Evolutionary conservation across 1,140 invertebrate species (phyloP), one percentile per base, ranked within the genome.

Genomic region (Limonius californicus): DNA sequence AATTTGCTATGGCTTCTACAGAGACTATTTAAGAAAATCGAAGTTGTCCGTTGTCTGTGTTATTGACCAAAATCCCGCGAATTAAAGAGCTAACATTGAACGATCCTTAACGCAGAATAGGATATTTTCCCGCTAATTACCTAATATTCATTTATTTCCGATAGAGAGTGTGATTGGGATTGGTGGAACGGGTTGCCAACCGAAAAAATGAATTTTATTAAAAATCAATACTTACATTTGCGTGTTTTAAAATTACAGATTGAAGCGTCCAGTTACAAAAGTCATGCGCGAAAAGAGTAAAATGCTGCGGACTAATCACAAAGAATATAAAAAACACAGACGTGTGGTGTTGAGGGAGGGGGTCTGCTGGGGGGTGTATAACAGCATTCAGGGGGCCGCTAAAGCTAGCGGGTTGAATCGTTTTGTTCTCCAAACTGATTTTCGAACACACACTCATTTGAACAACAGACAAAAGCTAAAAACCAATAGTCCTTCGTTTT

Each of bases 191-290:
- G 57, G 72, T 72, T 74, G 68, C 72, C 70, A 74, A 72, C 72
- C 70, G 71, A 74, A 74, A 74, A 74, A 74, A 74, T 74, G 72
- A 74, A 74, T 74, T 74, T 74, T 74, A 74, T 74, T 74, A 74
- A 74, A 74, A 74, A 74, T 74, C 72, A 74, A 74, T 74, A 74
- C 72, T 53, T 63, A 74, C 71, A 74, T 69, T 74, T 71, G 72
- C 71, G 71, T 72, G 72, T 74, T 74, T 74, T 74, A 72, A 74
- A 74, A 74, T 74, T 74, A 72, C 72, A 69, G 71, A 72, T 74
- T 74, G 70, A 72, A 74, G 71, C 72, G 62, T 56, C 63, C 14
- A 30, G 27, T 58, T 50, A 55, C 72, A 74, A 74, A 74, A 72
- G 72, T 70, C 72, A 74, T 74, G 72, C 72, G 72, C 71, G 72